A percentile compares a stretch with the other conserved stretches of the same genome.
Evolutionary conservation across 2,888 invertebrate species (phyloP).

Genomic region (Phyllotreta cruciferae): DNA sequence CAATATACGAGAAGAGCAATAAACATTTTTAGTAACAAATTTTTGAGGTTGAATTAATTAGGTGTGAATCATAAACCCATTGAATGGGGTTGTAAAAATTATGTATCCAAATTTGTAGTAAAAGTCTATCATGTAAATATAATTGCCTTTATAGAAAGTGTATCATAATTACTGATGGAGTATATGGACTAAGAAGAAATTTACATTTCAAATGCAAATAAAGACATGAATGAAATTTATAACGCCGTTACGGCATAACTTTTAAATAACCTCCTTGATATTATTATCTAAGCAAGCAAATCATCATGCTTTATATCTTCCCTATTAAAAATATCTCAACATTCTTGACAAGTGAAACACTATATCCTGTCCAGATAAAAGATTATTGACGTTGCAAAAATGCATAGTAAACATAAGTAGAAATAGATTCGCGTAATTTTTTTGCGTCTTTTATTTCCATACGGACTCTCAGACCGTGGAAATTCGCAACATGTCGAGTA

Average conservation of each 20-base stretch:
- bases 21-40: too few relatives aligned
- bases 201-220: neutral
- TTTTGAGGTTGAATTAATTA: too few relatives aligned
- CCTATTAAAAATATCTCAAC: slow-evolving; percentile 26
- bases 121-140: too few relatives aligned
- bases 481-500: slow-evolving; percentile 16
- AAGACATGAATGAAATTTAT: slow-evolving; percentile 12
- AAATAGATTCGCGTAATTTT: slow-evolving; percentile 31
- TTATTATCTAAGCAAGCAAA: slow-evolving; percentile 18
- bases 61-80: too few relatives aligned
- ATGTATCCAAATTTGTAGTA: too few relatives aligned
- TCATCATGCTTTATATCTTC: slow-evolving; percentile 23
- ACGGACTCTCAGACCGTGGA: slow-evolving; percentile 12
- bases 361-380: slow-evolving; percentile 33
- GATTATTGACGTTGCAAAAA: slow-evolving; percentile 43
- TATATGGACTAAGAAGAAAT: too few relatives aligned
- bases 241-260: neutral
- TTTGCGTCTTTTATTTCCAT: slow-evolving; percentile 25
- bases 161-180: too few relatives aligned
- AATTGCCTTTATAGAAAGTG: too few relatives aligned
- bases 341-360: slow-evolving; percentile 33
- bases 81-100: too few relatives aligned
- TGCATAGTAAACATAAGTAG: slow-evolving; percentile 35
- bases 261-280: slow-evolving; percentile 15
- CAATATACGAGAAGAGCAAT: too few relatives aligned